These are phyloP conservation scores for Mesorhabditis sp. DNA, from an alignment of 2,888 invertebrate genomes.

Conservation along the genomic window DNA sequence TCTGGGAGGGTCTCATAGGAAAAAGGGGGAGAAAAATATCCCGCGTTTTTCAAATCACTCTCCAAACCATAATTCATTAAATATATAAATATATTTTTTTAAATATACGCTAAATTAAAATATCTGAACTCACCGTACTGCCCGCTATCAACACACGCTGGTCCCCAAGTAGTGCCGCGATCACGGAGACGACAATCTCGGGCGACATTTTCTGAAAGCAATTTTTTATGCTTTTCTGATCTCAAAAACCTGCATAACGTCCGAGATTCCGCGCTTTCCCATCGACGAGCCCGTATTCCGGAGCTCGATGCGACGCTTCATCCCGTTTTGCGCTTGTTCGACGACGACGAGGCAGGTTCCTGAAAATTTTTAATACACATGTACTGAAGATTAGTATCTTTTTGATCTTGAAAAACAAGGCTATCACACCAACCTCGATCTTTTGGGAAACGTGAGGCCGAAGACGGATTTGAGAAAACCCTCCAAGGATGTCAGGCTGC, in stretches of 20 bases:
- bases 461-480: not conserved
- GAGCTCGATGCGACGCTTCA: not conserved
- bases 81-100: no score
- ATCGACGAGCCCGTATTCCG: not conserved
- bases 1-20: no score
- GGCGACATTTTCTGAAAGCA: conserved; percentile 15
- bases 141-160: conserved; percentile 27
- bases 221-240: no score
- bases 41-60: no score
- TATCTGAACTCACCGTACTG: conserved; percentile 13
- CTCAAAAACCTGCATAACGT: not conserved
- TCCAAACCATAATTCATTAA: no score
- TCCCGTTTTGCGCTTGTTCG: not conserved
- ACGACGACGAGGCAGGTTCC: conserved; percentile 3
- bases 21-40: no score
- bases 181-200: conserved; percentile 17
- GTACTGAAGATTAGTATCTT: not conserved
- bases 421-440: not conserved
- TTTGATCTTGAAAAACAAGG: not conserved
- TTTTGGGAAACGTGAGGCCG: not conserved
- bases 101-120: no score
- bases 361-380: not conserved
- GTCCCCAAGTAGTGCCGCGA: conserved; percentile 23
- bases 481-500: not conserved
- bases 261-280: conserved; percentile 2